Evolutionary conservation across 2,888 invertebrate species (phyloP).

Genomic region (Sinelater perroti): DNA sequence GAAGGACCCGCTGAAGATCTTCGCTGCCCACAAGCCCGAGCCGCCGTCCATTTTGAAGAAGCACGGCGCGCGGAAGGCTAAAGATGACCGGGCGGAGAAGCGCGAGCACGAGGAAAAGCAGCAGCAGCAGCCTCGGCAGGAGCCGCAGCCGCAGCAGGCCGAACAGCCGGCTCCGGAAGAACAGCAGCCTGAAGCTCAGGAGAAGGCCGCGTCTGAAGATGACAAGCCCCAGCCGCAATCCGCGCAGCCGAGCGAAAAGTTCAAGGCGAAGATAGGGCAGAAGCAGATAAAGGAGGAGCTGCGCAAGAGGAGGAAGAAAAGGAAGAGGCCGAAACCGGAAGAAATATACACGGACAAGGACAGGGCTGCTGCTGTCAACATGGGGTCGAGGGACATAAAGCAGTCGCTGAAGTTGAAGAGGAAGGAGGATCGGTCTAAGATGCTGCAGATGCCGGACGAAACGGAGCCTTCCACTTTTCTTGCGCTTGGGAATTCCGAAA

Average conservation of each 20-base stretch:
- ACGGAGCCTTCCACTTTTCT: slow-evolving; percentile 80
- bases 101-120: slow-evolving; percentile 22
- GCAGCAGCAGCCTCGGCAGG: slow-evolving; percentile 10
- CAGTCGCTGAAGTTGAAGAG: slow-evolving; percentile 82
- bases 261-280: slow-evolving; percentile 41
- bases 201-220: slow-evolving; percentile 51
- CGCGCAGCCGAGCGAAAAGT: slow-evolving; percentile 23
- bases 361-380: slow-evolving; percentile 87
- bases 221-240: slow-evolving; percentile 25
- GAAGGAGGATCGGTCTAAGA: slow-evolving; percentile 77
- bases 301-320: slow-evolving; percentile 53
- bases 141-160: slow-evolving; percentile 5
- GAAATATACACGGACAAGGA: slow-evolving; percentile 92
- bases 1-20: slow-evolving; percentile 38
- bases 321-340: slow-evolving; percentile 62
- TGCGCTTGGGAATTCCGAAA: slow-evolving; percentile 79
- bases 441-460: slow-evolving; percentile 78
- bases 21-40: slow-evolving; percentile 27
- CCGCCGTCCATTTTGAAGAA: slow-evolving; percentile 3
- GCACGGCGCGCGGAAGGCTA: slow-evolving; percentile 48
- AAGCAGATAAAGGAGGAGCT: slow-evolving; percentile 56
- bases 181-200: slow-evolving; percentile 48
- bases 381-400: slow-evolving; percentile 88
- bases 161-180: slow-evolving; percentile 5
- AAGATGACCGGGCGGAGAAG: slow-evolving; percentile 40